A percentile compares a stretch with the other conserved stretches of the same genome.
Evolutionary conservation across 2,113 vertebrate species (phyloP).

Genomic region (Tenrec ecaudatus): DNA sequence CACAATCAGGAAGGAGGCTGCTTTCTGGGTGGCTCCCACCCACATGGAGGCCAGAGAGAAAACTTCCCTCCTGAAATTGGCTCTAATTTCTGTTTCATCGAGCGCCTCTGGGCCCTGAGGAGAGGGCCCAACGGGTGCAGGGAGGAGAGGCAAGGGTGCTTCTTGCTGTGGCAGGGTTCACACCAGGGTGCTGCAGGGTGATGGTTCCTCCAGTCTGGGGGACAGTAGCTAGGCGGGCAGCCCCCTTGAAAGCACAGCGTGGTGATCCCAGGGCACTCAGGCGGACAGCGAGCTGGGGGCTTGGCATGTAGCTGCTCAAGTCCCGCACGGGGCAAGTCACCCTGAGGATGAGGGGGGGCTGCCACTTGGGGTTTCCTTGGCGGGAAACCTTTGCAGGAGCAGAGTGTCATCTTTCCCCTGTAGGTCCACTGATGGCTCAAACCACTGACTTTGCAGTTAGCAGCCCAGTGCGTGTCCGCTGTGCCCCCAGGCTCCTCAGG

Average conservation of each 20-base stretch:
- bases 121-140: background rate
- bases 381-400: too few species aligned
- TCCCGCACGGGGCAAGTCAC: too few species aligned
- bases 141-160: background rate
- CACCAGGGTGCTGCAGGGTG: background rate
- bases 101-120: background rate
- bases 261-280: background rate
- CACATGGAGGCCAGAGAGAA: background rate
- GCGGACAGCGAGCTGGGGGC: background rate
- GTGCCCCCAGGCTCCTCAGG: too few species aligned
- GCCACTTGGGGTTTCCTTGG: too few species aligned
- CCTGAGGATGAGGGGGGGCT: too few species aligned
- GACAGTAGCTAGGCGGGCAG: background rate
- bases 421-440: too few species aligned
- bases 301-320: background rate
- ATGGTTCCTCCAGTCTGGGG: too few species aligned
- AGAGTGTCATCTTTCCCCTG: too few species aligned
- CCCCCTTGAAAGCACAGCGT: background rate
- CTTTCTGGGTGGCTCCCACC: background rate
- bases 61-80: constrained; percentile 28
- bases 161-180: background rate
- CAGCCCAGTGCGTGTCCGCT: too few species aligned
- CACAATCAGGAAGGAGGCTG: background rate
- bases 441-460: too few species aligned
- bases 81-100: background rate